phyloP scores from a whole-genome alignment of 2,113 vertebrate species.

The Salvator merianae region DNA sequence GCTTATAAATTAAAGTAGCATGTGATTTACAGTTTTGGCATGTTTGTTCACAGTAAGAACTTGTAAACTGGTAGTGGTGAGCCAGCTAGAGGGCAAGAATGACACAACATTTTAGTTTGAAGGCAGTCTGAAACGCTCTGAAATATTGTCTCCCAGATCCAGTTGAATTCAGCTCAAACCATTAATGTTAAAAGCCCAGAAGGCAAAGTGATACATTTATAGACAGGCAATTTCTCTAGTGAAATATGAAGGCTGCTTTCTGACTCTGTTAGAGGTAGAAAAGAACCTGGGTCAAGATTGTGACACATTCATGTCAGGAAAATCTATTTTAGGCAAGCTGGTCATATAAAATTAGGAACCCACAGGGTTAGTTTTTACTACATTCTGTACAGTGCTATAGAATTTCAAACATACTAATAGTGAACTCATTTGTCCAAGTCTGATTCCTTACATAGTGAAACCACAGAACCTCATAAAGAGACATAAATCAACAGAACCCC shows the following conservation, averaged over 20 bases:
- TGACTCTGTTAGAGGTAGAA: slow-evolving; percentile 6
- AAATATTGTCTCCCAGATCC: slow-evolving; percentile 49
- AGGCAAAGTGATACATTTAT: slow-evolving; percentile 19
- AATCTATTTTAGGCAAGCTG: not conserved
- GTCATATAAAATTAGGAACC: not conserved
- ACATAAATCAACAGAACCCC: no score
- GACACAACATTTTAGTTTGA: slow-evolving; percentile 50
- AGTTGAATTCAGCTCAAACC: slow-evolving; percentile 40
- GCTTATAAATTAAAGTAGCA: not conserved
- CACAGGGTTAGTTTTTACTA: not conserved
- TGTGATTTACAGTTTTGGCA: slow-evolving; percentile 43
- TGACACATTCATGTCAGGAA: slow-evolving; percentile 1
- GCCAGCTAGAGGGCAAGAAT: slow-evolving; percentile 15
- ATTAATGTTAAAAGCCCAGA: slow-evolving; percentile 35
- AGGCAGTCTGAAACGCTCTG: slow-evolving; percentile 50
- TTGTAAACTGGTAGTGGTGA: slow-evolving; percentile 47
- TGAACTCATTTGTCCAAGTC: not conserved
- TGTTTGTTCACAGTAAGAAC: slow-evolving; percentile 50
- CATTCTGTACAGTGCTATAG: not conserved
- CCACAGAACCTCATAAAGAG: not conserved
- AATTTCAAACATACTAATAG: no score
- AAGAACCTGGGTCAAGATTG: slow-evolving; percentile 5
- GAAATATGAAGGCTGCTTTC: slow-evolving; percentile 27
- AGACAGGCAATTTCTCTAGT: slow-evolving; percentile 19
- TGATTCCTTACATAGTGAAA: not conserved